These are phyloP conservation scores for Anabas testudineus DNA, from an alignment of 2,797 vertebrate species.

Conservation along the genomic window DNA sequence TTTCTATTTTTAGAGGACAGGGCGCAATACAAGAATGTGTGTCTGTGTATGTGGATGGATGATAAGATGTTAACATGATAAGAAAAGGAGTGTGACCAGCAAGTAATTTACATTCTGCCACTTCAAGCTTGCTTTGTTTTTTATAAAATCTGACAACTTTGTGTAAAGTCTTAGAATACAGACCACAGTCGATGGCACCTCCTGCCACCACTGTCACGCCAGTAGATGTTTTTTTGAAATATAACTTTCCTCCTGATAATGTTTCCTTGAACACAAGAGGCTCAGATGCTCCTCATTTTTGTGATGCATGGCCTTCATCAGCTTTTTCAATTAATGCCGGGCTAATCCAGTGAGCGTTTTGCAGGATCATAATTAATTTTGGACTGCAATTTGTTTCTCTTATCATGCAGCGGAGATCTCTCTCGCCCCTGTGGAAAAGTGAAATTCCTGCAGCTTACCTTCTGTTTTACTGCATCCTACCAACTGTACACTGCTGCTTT, in stretches of 20 bases:
- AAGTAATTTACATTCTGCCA: conserved; percentile 30
- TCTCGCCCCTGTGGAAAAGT: conserved; percentile 57
- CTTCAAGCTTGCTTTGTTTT: conserved; percentile 15
- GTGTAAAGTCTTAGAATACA: conserved; percentile 13
- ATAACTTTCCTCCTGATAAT: conserved; percentile 47
- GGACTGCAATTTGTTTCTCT: conserved; percentile 72
- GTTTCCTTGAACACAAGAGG: conserved; percentile 53
- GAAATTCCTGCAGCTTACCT: conserved; percentile 45
- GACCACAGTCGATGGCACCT: conserved; percentile 28
- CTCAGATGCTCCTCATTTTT: conserved; percentile 61
- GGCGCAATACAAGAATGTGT: conserved; percentile 1
- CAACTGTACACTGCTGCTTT: conserved; percentile 8
- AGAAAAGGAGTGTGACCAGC: conserved; percentile 17
- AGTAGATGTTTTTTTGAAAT: conserved; percentile 29
- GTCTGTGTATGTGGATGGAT: conserved; percentile 4
- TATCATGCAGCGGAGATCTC: conserved; percentile 69
- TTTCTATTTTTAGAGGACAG: conserved; percentile 49
- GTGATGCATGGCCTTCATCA: conserved; percentile 65
- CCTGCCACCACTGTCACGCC: background rate
- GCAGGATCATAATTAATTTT: conserved; percentile 84
- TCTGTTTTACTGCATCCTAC: conserved; percentile 20
- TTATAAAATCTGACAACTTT: conserved; percentile 38
- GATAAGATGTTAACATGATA: conserved; percentile 29
- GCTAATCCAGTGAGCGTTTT: conserved; percentile 79
- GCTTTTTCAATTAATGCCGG: conserved; percentile 73